Conservation (phyloP, 2,888 invertebrate genomes). For the Oxycera nigricornis region DNA sequence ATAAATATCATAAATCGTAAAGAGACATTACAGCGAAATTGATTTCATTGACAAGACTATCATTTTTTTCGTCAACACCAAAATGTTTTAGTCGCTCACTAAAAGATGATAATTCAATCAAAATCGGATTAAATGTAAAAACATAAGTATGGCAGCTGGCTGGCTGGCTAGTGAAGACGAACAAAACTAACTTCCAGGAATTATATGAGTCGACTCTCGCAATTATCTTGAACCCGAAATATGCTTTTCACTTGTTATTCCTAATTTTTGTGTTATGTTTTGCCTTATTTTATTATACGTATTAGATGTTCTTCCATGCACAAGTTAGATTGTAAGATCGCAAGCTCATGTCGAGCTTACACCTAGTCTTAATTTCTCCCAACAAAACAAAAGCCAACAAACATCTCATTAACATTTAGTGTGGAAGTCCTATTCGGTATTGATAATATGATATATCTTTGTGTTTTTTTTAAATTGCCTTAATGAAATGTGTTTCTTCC, state of each 20-base stretch:
- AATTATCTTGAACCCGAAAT: not conserved
- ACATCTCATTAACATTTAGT: slow-evolving; percentile 22
- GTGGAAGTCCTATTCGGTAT: slow-evolving; percentile 2
- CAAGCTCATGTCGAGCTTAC: not conserved
- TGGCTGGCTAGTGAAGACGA: slow-evolving; percentile 16
- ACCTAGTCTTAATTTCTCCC: slow-evolving; percentile 15
- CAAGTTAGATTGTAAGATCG: slow-evolving; percentile 26
- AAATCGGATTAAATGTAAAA: not conserved
- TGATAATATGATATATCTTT: not conserved
- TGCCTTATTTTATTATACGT: not conserved
- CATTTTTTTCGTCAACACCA: not conserved
- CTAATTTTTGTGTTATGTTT: slow-evolving; percentile 1
- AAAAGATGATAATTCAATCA: not conserved
- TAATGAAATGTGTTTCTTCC: not conserved
- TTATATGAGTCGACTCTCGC: not conserved
- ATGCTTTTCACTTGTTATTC: slow-evolving; percentile 6
- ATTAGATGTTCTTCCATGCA: slow-evolving; percentile 37
- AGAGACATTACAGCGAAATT: not conserved
- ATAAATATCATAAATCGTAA: not conserved
- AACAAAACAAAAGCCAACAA: slow-evolving; percentile 14
- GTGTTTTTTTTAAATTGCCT: not conserved
- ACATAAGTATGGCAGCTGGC: slow-evolving; percentile 31
- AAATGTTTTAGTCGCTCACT: not conserved
- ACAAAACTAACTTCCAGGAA: too few species aligned
- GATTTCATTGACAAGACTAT: not conserved